These are phyloP conservation scores for Calycopis cecrops DNA, from an alignment of 1,140 invertebrate genomes.

Conservation along the genomic window DNA sequence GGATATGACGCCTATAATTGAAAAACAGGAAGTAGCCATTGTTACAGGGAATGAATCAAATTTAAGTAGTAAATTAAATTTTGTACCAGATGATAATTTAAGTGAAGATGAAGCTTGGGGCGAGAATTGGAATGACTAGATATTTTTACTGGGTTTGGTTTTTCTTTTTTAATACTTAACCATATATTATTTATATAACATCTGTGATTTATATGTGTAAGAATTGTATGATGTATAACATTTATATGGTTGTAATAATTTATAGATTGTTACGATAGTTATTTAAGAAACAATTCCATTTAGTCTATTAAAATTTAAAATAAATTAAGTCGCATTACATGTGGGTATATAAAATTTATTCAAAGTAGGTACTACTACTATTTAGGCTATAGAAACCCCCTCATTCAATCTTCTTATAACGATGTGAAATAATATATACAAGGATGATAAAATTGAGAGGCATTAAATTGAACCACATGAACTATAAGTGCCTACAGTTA, in stretches of 20 bases:
- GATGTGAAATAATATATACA: too few relatives aligned
- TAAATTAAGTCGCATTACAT: too few relatives aligned
- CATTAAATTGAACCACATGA: too few relatives aligned
- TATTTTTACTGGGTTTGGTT: background rate
- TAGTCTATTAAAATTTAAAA: too few relatives aligned
- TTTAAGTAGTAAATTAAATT: conserved; percentile 63
- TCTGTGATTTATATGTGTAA: conserved; percentile 1
- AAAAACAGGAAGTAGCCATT: conserved; percentile 73
- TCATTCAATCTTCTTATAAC: too few relatives aligned
- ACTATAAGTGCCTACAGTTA: too few relatives aligned
- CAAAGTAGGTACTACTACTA: too few relatives aligned
- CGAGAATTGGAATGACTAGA: conserved; percentile 59
- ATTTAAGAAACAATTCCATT: too few relatives aligned
- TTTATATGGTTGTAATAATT: background rate
- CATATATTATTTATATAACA: background rate
- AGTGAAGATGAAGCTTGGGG: conserved; percentile 65
- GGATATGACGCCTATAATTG: conserved; percentile 89
- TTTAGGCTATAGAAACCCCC: too few relatives aligned
- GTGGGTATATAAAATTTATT: too few relatives aligned
- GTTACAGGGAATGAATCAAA: conserved; percentile 27
- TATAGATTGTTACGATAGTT: background rate
- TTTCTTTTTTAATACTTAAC: too few relatives aligned
- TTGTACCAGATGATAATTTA: conserved; percentile 52
- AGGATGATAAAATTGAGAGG: too few relatives aligned
- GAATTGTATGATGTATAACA: conserved; percentile 1